Conservation (phyloP, 2,888 invertebrate species). For the Ophion slaviceki region DNA sequence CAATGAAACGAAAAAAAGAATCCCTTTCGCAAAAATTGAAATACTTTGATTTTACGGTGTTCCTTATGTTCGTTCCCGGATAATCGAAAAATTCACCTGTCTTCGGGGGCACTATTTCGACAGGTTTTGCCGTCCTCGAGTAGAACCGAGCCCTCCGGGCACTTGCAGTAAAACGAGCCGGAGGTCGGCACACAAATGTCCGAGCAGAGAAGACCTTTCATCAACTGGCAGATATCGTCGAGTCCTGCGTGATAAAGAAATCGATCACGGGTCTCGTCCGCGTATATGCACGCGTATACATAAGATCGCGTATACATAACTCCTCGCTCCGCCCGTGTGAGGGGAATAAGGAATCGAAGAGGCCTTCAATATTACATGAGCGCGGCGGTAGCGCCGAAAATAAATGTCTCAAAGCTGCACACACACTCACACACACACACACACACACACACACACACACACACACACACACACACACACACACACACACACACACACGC, state of each 20-base stretch:
- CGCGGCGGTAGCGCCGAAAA: neutral
- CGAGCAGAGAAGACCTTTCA: slow-evolving; percentile 88
- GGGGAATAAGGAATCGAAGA: slow-evolving; percentile 43
- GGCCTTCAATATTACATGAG: slow-evolving; percentile 52
- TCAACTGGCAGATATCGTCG: slow-evolving; percentile 83
- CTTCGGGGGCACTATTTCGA: slow-evolving; percentile 81
- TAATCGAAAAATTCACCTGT: slow-evolving; percentile 74
- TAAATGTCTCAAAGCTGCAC: neutral
- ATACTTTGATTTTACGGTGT: neutral
- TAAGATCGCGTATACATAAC: neutral
- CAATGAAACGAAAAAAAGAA: neutral
- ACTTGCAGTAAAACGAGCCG: slow-evolving; percentile 89
- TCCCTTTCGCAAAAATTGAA: neutral
- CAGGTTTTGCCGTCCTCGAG: slow-evolving; percentile 90
- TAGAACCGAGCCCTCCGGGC: slow-evolving; percentile 88
- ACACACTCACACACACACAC: slow-evolving; percentile 36
- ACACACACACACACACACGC: too few species aligned
- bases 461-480: too few species aligned
- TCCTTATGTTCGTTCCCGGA: neutral
- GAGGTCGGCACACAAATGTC: slow-evolving; percentile 91
- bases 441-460: too few species aligned
- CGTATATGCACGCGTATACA: neutral
- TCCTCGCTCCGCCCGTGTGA: slow-evolving; percentile 19
- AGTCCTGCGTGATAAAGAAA: slow-evolving; percentile 70
- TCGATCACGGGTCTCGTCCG: slow-evolving; percentile 13